Evolutionary conservation across 2,888 invertebrate species (phyloP).

Genomic region (Drosophila ezoana): DNA sequence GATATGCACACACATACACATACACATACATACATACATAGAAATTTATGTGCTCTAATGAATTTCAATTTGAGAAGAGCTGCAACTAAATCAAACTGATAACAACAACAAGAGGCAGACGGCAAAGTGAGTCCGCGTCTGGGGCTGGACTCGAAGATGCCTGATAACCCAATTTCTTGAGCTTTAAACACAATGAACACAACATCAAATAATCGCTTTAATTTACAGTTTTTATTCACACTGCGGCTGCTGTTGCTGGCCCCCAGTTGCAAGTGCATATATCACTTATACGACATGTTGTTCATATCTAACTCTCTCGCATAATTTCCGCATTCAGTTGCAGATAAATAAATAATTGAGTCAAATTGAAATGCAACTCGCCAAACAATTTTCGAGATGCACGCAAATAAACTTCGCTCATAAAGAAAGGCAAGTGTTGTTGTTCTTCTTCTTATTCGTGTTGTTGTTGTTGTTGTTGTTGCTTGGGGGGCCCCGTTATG

Average conservation of each 20-base stretch:
- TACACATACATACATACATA: constrained; percentile 7
- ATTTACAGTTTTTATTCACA: constrained; percentile 63
- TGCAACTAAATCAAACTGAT: constrained; percentile 62
- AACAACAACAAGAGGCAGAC: constrained; percentile 44
- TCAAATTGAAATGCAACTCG: constrained; percentile 80
- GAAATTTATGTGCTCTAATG: constrained; percentile 63
- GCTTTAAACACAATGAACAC: constrained; percentile 37
- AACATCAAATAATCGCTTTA: constrained; percentile 62
- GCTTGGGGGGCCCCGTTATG: constrained; percentile 65
- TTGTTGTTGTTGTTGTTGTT: constrained; percentile 18
- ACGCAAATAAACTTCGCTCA: constrained; percentile 77
- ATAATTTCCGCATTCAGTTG: constrained; percentile 81
- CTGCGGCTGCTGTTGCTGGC: constrained; percentile 26
- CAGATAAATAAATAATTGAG: constrained; percentile 81
- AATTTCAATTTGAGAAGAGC: constrained; percentile 67
- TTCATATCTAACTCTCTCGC: constrained; percentile 63
- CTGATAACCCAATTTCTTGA: constrained; percentile 75
- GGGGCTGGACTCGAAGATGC: constrained; percentile 52
- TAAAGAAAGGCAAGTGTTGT: constrained; percentile 53
- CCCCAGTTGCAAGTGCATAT: constrained; percentile 23
- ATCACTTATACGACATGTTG: constrained; percentile 63
- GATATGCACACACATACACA: constrained; percentile 2
- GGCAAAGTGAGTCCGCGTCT: constrained; percentile 11
- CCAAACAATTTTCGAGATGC: constrained; percentile 75
- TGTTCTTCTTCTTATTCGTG: constrained; percentile 7